Evolutionary conservation across 2,797 vertebrate species (phyloP).

Genomic region (Decapterus maruadsi): DNA sequence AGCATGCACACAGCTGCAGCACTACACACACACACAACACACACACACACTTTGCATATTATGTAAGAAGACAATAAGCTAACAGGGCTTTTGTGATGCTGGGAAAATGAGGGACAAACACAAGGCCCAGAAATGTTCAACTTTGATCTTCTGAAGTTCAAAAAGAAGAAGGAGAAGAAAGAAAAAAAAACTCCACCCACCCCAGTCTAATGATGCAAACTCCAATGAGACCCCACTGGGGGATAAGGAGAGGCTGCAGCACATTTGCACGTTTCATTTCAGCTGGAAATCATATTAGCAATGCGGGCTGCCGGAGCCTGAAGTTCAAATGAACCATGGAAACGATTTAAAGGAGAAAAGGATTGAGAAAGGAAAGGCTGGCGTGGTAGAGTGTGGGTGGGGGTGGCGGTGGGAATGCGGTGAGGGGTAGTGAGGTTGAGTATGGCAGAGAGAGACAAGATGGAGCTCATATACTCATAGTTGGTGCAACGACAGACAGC

Average conservation of each 20-base stretch:
- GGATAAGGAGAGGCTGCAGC: conserved; percentile 54
- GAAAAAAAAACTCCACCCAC: conserved; percentile 22
- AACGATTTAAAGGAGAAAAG: conserved; percentile 69
- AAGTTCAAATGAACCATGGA: conserved; percentile 73
- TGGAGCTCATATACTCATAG: neutral
- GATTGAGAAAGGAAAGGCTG: conserved; percentile 31
- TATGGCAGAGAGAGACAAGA: conserved; percentile 14
- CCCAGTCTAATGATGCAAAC: conserved; percentile 60
- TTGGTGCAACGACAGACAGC: conserved; percentile 7
- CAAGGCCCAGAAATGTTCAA: conserved; percentile 38
- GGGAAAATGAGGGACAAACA: conserved; percentile 30
- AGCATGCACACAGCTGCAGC: neutral
- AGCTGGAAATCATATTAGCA: conserved; percentile 78
- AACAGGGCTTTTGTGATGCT: conserved; percentile 28
- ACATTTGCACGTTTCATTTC: conserved; percentile 80
- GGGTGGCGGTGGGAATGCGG: too few species aligned
- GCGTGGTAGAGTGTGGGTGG: neutral
- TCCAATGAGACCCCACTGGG: conserved; percentile 54
- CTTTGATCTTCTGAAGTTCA: conserved; percentile 53
- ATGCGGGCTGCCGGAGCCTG: conserved; percentile 58
- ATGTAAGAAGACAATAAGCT: conserved; percentile 38
- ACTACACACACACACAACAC: neutral
- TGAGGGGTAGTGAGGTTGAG: conserved; percentile 22
- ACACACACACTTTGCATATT: conserved; percentile 34
- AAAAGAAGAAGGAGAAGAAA: neutral